These are phyloP conservation scores for Molossus molossus DNA, from an alignment of 2,797 vertebrate species.

Conservation along the genomic window DNA sequence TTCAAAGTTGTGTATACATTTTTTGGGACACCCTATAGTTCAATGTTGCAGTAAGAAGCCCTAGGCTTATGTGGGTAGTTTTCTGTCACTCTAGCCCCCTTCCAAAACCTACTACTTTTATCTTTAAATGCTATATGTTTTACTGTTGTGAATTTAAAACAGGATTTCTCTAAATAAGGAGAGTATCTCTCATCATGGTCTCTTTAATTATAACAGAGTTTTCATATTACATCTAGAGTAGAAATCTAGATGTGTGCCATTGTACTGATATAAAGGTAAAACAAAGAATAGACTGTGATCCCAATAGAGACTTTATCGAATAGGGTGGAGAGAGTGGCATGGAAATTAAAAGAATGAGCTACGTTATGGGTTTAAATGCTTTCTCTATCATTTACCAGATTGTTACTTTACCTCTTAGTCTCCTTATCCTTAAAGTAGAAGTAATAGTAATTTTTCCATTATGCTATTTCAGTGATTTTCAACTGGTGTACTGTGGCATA, in stretches of 20 bases:
- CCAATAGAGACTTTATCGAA: constrained; percentile 4
- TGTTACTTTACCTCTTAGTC: constrained; percentile 14
- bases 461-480: too few species aligned
- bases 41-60: not conserved
- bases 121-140: constrained; percentile 60
- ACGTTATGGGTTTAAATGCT: constrained; percentile 13
- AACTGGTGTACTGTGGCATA: too few species aligned
- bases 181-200: not conserved
- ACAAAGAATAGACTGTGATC: not conserved
- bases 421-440: not conserved
- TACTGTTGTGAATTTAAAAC: constrained; percentile 28
- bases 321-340: not conserved
- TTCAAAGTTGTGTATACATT: too few species aligned
- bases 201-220: constrained; percentile 59
- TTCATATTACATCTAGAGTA: constrained; percentile 29
- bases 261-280: not conserved
- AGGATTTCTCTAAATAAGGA: constrained; percentile 42
- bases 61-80: constrained; percentile 32
- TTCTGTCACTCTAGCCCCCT: constrained; percentile 2
- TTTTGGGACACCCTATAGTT: not conserved
- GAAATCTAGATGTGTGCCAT: not conserved
- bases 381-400: constrained; percentile 1
- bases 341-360: constrained; percentile 49
- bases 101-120: constrained; percentile 6
- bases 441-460: too few species aligned